Conservation (phyloP, 2,888 invertebrate species). For the Microctonus hyperodae region DNA sequence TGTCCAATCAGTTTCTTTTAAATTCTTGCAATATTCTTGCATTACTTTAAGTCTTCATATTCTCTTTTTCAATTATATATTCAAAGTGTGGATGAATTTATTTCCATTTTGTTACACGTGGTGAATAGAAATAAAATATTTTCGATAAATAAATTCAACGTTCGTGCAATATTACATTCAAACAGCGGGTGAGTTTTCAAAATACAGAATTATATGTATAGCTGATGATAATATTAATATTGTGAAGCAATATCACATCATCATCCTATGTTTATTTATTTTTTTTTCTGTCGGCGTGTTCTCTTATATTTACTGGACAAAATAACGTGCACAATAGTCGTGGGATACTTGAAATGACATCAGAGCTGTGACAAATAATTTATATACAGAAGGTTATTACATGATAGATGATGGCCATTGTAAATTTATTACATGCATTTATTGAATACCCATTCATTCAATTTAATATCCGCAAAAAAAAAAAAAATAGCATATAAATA, state of each 20-base stretch:
- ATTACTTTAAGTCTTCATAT: no score
- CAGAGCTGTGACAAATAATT: slow-evolving; percentile 39
- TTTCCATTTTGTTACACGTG: background rate
- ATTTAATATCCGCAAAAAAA: slow-evolving; percentile 10
- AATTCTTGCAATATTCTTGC: no score
- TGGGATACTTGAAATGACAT: slow-evolving; percentile 40
- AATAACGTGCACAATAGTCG: slow-evolving; percentile 33
- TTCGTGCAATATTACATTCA: background rate
- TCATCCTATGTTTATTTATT: background rate
- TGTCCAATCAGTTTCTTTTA: background rate
- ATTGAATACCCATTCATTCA: slow-evolving; percentile 27
- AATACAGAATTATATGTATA: background rate
- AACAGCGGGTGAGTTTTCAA: background rate
- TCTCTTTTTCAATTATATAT: no score
- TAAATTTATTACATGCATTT: slow-evolving; percentile 37
- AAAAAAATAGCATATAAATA: slow-evolving; percentile 32
- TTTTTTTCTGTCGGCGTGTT: background rate
- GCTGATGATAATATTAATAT: background rate
- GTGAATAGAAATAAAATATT: background rate
- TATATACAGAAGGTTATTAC: slow-evolving; percentile 15
- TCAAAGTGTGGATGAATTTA: no score
- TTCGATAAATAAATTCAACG: background rate
- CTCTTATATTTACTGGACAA: background rate
- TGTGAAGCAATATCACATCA: background rate
- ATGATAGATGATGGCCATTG: slow-evolving; percentile 28